Evolutionary conservation across 2,888 invertebrate genomes (phyloP), one percentile per base, ranked within the genome.

Genomic region (Oscheius sp.): DNA sequence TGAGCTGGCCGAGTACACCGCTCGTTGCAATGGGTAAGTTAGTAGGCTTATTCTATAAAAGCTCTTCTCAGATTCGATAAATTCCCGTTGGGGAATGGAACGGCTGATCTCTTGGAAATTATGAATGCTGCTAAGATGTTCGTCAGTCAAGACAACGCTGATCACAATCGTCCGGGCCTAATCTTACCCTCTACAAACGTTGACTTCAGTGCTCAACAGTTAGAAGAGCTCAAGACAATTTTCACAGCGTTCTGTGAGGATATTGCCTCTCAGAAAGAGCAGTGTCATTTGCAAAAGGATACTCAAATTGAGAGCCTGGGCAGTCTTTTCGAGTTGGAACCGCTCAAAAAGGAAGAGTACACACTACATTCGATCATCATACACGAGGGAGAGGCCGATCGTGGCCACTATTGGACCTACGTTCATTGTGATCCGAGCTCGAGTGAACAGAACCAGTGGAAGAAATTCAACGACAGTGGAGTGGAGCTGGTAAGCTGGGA

Each of bases 381-480:
- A 29, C 81, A 81, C 42, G 59, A 72, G 1, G 81, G 81, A 59
- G 79, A 77, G n/a, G 75, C 77, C 1, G 72, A 66, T 37, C 37
- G 72, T 3, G 81, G 81, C 1, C 81, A 81, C 66, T 81, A 81
- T 48, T 81, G 76, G 76, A 75, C 74, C 0, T 81, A 76, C 66
- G 29, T 75, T 29, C 35, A 63, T 37, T 72, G 74, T 65, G 63
- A 65, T 73, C 65, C 57, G 7, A 58, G 33, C 13, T 32, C 53
- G 1, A 29, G 13, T 32, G 50, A 47, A 1, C 13, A 29, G 48
- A 47, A 70, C 47, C 37, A 29, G 2, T 74, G 74, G 74, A 51
- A 68, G 55, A 74, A 74, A 33, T 55, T 74, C 57, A 74, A 74
- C 50, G 74, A 74, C 35, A 58, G 70, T 21, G 51, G 35, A 42